Base-by-base conservation (phyloP, 2,888 invertebrate genomes). In the Mythimna impura region DNA sequence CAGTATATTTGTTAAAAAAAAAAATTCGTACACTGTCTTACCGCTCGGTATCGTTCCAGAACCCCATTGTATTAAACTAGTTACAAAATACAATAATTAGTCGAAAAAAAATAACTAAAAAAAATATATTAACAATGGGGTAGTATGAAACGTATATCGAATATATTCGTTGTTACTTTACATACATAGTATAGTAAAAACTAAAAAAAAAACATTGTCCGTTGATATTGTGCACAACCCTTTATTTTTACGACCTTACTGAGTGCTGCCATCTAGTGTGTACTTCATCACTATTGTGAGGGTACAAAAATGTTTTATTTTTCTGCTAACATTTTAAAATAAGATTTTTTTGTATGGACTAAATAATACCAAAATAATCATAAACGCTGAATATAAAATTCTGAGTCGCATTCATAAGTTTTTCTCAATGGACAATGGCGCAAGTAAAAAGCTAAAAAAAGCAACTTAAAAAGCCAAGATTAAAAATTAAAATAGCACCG, bases 1-100 rank as follows among this genome's bases (percentile, higher is more conserved):
- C 94, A 95, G 95, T 96, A 94, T 96, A 96, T 93, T 96, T 95
- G 94, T 95, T 95, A 94, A 93, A 94, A 92, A n/a, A 89, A 86
- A 92, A 93, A 93, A 85, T 93, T 47, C 92, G 91, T 94, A 94
- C 93, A 95, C 88, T 89, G 91, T 90, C 88, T 87, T 82, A 89
- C 82, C 79, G 69, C 25, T 88, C 90, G 96, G 93, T 95, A 94
- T 91, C 89, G 96, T 96, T 96, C 96, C 96, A 96, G 96, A 96
- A 95, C 95, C 93, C 95, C 96, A 96, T 96, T 95, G 94, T 87
- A 90, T 91, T 91, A 89, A 91, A 90, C 90, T 88, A 90, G 88
- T 91, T 90, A 89, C 86, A 86, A 20, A 85, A 71, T 78, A 83
- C 3, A 62, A 80, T 86, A 88, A 91, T 90, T 86, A 89, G 86